Evolutionary conservation across 2,797 vertebrate genomes (phyloP).

Genomic region (Nannoperca obscura): DNA sequence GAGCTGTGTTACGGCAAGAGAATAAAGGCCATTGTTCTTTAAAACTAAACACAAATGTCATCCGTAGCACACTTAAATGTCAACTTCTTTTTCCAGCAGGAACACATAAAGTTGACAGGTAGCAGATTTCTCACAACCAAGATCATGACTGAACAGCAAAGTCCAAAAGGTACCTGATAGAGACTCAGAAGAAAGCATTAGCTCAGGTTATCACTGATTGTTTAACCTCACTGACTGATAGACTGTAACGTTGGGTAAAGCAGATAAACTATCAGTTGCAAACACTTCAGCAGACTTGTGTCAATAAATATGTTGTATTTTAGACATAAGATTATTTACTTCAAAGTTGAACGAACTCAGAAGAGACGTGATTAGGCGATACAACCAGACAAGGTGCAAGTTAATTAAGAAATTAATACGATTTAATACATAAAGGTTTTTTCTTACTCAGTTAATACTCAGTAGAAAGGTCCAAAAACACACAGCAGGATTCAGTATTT

Average conservation of each 20-base stretch:
- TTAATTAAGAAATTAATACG: not conserved
- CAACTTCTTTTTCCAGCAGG: slow-evolving; percentile 41
- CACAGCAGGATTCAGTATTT: not conserved
- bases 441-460: not conserved
- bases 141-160: slow-evolving; percentile 56
- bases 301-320: slow-evolving; percentile 1
- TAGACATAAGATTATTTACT: not conserved
- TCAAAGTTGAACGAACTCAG: not conserved
- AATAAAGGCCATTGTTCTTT: slow-evolving; percentile 13
- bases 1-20: not conserved
- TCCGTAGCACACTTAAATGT: slow-evolving; percentile 25
- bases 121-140: slow-evolving; percentile 44
- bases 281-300: not conserved
- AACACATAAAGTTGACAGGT: slow-evolving; percentile 46
- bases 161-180: slow-evolving; percentile 64
- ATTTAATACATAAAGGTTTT: not conserved
- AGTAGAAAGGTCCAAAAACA: not conserved
- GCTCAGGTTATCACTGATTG: slow-evolving; percentile 55
- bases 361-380: not conserved
- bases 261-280: slow-evolving; percentile 49
- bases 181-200: slow-evolving; percentile 10
- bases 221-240: slow-evolving; percentile 51
- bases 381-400: not conserved
- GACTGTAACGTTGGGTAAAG: slow-evolving; percentile 55
- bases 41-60: not conserved